Evolutionary conservation across 2,797 vertebrate genomes (phyloP).

Genomic region (Mormyrus proboscirostris): DNA sequence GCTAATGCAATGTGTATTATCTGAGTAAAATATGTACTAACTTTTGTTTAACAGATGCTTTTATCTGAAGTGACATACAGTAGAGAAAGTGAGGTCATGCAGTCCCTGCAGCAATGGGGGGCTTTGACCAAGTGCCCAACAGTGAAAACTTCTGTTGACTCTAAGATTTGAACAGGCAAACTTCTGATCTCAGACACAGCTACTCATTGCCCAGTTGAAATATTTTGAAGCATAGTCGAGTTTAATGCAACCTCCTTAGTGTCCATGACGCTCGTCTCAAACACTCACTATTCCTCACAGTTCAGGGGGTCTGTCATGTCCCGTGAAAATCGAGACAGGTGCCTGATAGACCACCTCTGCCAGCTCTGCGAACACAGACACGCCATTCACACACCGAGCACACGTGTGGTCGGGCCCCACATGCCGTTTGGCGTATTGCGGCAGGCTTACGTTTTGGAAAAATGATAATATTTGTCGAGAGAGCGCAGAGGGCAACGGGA

Average conservation of each 20-base stretch:
- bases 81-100: neutral
- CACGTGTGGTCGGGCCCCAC: constrained; percentile 66
- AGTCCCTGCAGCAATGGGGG: neutral
- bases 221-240: neutral
- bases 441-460: constrained; percentile 46
- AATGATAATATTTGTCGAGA: constrained; percentile 71
- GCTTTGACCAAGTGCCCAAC: neutral
- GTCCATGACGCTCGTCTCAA: neutral
- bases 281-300: neutral
- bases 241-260: neutral
- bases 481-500: constrained; percentile 42
- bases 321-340: constrained; percentile 54
- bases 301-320: neutral
- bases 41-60: neutral
- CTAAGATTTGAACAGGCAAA: neutral
- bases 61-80: neutral
- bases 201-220: neutral
- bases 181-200: neutral
- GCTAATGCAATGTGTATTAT: neutral
- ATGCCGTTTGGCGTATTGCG: constrained; percentile 55
- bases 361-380: constrained; percentile 50
- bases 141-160: neutral
- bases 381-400: constrained; percentile 54
- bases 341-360: constrained; percentile 50
- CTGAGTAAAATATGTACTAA: neutral